phyloP scores from a whole-genome alignment of 2,888 invertebrate genomes.

The Galerucella pusilla region DNA sequence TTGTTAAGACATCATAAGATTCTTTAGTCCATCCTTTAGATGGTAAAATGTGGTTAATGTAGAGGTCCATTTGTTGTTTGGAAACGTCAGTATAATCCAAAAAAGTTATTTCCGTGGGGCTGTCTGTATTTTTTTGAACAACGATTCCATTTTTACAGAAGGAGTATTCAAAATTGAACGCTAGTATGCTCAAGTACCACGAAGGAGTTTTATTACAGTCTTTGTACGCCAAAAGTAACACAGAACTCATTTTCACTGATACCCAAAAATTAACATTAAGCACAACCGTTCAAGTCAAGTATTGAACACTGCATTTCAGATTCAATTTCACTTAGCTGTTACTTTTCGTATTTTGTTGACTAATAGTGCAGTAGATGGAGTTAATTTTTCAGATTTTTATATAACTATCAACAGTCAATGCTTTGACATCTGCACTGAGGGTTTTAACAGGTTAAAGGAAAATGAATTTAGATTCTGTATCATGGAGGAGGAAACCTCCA shows the following conservation, averaged over 20 bases:
- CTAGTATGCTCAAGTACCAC: constrained; percentile 21
- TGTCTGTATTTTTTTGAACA: constrained; percentile 16
- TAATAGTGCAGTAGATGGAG: too few species aligned
- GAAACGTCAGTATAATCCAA: constrained; percentile 23
- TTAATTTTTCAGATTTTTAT: too few species aligned
- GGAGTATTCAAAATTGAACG: constrained; percentile 21
- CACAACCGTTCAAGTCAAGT: too few species aligned
- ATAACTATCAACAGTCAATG: too few species aligned
- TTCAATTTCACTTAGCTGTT: too few species aligned
- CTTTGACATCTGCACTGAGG: too few species aligned
- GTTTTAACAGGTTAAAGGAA: too few species aligned
- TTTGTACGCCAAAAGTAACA: constrained; percentile 19
- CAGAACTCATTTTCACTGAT: constrained; percentile 16
- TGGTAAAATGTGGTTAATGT: constrained; percentile 17
- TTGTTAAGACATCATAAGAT: not conserved
- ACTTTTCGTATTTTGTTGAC: too few species aligned
- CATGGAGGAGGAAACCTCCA: too few species aligned
- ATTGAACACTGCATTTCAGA: too few species aligned
- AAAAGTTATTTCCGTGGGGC: constrained; percentile 12
- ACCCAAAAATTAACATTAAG: too few species aligned
- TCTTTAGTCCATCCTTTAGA: constrained; percentile 21
- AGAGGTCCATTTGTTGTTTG: constrained; percentile 21
- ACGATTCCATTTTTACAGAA: constrained; percentile 16
- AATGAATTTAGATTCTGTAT: too few species aligned
- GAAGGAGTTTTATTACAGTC: not conserved